Evolutionary conservation across 2,888 invertebrate genomes (phyloP), one percentile per base, ranked within the genome.

Genomic region (Scaptomyza tumidula): DNA sequence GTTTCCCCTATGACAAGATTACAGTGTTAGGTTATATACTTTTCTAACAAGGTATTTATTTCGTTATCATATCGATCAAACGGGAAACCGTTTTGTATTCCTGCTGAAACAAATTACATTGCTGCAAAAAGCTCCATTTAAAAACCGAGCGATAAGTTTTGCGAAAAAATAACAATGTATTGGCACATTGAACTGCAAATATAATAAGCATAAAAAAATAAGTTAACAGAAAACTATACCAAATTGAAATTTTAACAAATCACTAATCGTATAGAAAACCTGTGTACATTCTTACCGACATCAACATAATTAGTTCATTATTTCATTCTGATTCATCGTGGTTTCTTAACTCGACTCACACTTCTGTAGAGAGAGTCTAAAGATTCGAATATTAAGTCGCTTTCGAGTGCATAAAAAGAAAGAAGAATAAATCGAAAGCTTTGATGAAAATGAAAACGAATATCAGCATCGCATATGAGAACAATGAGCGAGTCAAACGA

Each of bases 401-500:
- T 14, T 41, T 44, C 41, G 56, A 68, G 55, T 24, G 14, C 31
- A 48, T 35, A 37, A 62, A 59, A 60, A 67, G 50, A 64, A 72
- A 75, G 66, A 70, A 61, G 65, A 57, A 67, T 74, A 84, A 83
- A 84, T 72, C 55, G 75, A 83, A 83, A 85, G 66, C 72, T 60
- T 41, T 27, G 24, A 56, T 54, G 33, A 53, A 70, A 65, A 55
- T 41, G 48, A 74, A 56, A 56, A 60, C 48, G 16, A 50, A 50
- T 27, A 43, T 29, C 19, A 48, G 44, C 50, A 16, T 11, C 19
- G 35, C 37, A 24, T 10, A n/a, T 31, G 33, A 52, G 50, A 67
- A 70, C 35, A 71, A 57, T 49, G n/a, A 63, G 48, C 31, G 43
- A 60, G 24, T 35, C 44, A 59, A 60, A 31, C 35, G 68, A 31